Percentiles rank a stretch among this genome's conserved stretches.
Conservation (phyloP, 2,797 vertebrate genomes). For the Neoniphon sammara region DNA sequence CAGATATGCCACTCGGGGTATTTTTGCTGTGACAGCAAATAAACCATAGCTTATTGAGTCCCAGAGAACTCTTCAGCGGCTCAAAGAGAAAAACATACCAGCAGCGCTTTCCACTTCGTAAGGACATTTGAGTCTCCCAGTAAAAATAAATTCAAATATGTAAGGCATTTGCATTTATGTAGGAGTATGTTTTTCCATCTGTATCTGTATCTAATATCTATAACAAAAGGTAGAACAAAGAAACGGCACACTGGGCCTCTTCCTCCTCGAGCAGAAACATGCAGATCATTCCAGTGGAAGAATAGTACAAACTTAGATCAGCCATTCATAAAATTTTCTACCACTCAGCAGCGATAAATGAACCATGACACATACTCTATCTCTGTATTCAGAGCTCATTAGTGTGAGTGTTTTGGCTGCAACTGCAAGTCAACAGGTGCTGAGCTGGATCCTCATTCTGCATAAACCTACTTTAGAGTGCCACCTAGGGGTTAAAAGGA, state of each 20-base stretch:
- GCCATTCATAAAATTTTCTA: slow-evolving; percentile 31
- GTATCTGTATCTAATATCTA: background rate
- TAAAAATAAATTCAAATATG: slow-evolving; percentile 9
- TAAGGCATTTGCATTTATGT: background rate
- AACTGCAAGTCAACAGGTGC: slow-evolving; percentile 25
- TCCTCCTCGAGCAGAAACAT: slow-evolving; percentile 13
- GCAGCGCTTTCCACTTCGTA: slow-evolving; percentile 36
- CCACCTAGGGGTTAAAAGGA: slow-evolving; percentile 49
- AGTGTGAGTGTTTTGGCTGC: slow-evolving; percentile 13
- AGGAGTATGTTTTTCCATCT: background rate
- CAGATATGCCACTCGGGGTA: slow-evolving; percentile 30
- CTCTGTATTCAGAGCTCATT: slow-evolving; percentile 32
- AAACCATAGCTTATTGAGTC: slow-evolving; percentile 12
- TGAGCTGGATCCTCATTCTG: background rate
- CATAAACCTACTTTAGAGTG: slow-evolving; percentile 25
- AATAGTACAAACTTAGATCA: slow-evolving; percentile 1
- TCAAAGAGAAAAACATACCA: slow-evolving; percentile 32
- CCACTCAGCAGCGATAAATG: slow-evolving; percentile 19
- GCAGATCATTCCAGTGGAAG: background rate
- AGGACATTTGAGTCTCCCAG: slow-evolving; percentile 7
- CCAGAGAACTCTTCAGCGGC: slow-evolving; percentile 27
- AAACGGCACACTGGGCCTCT: background rate
- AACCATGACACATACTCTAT: slow-evolving; percentile 19
- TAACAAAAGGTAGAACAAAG: background rate
- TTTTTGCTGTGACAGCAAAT: slow-evolving; percentile 49